Percentiles rank a stretch among this genome's conserved stretches.
Conservation (phyloP, 2,888 invertebrate species). For the Epirrita christyi region DNA sequence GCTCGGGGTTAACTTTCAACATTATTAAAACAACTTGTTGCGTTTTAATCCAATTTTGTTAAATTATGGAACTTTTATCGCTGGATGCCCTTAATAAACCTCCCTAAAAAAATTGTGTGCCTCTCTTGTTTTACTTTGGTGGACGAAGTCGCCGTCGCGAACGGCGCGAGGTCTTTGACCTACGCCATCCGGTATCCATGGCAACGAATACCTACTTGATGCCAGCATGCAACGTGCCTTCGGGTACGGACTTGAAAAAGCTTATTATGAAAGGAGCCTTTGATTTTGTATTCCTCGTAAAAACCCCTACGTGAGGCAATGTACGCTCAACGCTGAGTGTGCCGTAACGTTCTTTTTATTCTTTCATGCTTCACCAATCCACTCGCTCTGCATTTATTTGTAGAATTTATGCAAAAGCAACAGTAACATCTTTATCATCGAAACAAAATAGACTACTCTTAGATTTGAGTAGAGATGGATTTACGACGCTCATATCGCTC, state of each 20-base stretch:
- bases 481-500: background rate
- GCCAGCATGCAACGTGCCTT: constrained; percentile 55
- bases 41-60: constrained; percentile 46
- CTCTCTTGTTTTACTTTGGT: constrained; percentile 70
- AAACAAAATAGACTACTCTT: constrained; percentile 1
- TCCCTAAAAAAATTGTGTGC: constrained; percentile 64
- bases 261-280: constrained; percentile 59
- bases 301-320: constrained; percentile 35
- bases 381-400: constrained; percentile 7
- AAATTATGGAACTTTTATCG: constrained; percentile 47
- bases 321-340: constrained; percentile 19
- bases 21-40: constrained; percentile 47
- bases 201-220: constrained; percentile 67
- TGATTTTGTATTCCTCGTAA: constrained; percentile 58
- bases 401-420: constrained; percentile 10
- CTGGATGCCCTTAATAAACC: constrained; percentile 59
- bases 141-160: constrained; percentile 72
- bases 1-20: constrained; percentile 42
- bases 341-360: constrained; percentile 22
- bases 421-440: constrained; percentile 3
- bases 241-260: constrained; percentile 58
- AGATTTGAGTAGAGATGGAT: constrained; percentile 2
- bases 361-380: constrained; percentile 14
- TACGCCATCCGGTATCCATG: constrained; percentile 70
- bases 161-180: constrained; percentile 77